These are phyloP conservation scores for Chrysocyon brachyurus DNA, from an alignment of 2,797 vertebrate species.

Conservation along the genomic window DNA sequence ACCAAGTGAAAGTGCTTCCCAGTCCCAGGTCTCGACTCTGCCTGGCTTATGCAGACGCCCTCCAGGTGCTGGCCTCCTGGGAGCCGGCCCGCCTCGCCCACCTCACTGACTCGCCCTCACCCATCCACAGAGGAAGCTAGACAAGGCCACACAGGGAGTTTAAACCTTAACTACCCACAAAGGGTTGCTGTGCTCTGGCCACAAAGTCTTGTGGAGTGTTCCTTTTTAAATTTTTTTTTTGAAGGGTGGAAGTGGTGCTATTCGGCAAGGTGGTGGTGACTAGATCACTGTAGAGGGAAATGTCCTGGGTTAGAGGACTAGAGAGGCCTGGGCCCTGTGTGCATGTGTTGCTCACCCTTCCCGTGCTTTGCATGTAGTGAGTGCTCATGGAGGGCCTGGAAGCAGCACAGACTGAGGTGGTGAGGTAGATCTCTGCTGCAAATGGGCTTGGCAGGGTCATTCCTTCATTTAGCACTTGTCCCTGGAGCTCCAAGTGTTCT, in stretches of 20 bases:
- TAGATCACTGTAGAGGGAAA: not conserved
- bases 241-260: not conserved
- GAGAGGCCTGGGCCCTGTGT: not conserved
- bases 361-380: not conserved
- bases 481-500: not conserved
- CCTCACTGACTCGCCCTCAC: not conserved
- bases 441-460: not conserved
- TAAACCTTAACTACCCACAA: not conserved
- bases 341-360: rapidly evolving
- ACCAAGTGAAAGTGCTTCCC: not conserved
- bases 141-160: conserved; percentile 63
- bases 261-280: not conserved
- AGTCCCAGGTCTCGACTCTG: not conserved
- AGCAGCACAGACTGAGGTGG: not conserved
- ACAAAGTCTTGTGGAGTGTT: not conserved
- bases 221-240: not conserved
- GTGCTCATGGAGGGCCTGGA: not conserved
- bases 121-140: not conserved
- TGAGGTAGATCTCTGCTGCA: not conserved
- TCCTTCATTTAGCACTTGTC: not conserved
- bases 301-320: not conserved
- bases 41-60: not conserved
- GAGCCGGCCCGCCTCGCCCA: not conserved
- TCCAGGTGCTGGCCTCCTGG: not conserved
- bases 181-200: conserved; percentile 39